phyloP scores from a whole-genome alignment of 2,888 invertebrate species.

The Eurois occulta region DNA sequence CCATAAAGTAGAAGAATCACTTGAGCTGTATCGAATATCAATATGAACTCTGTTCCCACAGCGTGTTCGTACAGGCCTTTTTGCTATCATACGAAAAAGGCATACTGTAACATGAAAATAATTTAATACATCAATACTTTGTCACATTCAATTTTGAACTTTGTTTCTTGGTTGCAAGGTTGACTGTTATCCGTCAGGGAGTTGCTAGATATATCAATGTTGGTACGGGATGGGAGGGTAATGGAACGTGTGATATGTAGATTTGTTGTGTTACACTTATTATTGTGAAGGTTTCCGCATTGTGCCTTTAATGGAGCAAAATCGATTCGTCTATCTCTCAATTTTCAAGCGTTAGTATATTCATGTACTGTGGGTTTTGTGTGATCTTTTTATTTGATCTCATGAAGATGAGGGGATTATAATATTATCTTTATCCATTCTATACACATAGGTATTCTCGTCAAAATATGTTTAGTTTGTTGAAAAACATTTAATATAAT shows the following conservation, averaged over 20 bases:
- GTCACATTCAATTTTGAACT: conserved; percentile 49
- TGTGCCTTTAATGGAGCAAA: conserved; percentile 75
- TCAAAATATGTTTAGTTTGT: background rate
- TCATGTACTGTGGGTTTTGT: conserved; percentile 57
- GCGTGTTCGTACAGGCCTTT: conserved; percentile 61
- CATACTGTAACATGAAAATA: conserved; percentile 54
- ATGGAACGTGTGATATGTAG: conserved; percentile 85
- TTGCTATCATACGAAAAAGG: conserved; percentile 61
- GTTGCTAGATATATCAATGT: conserved; percentile 48
- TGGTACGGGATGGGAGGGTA: conserved; percentile 75
- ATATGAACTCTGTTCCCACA: conserved; percentile 57
- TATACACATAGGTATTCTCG: background rate
- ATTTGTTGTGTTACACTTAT: conserved; percentile 80
- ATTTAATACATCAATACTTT: conserved; percentile 44
- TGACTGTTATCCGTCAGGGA: conserved; percentile 17
- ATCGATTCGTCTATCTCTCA: conserved; percentile 75
- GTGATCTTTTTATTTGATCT: conserved; percentile 49
- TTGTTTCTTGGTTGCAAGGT: conserved; percentile 32
- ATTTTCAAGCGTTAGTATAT: conserved; percentile 66
- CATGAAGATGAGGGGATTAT: conserved; percentile 7
- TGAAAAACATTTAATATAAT: conserved; percentile 35
- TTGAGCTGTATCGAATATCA: conserved; percentile 67
- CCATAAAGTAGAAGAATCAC: conserved; percentile 61
- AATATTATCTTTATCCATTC: conserved; percentile 3
- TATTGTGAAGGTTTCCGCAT: conserved; percentile 75